phyloP scores from a whole-genome alignment of 2,113 vertebrate genomes.

The Brachyhypopomus gauderio region DNA sequence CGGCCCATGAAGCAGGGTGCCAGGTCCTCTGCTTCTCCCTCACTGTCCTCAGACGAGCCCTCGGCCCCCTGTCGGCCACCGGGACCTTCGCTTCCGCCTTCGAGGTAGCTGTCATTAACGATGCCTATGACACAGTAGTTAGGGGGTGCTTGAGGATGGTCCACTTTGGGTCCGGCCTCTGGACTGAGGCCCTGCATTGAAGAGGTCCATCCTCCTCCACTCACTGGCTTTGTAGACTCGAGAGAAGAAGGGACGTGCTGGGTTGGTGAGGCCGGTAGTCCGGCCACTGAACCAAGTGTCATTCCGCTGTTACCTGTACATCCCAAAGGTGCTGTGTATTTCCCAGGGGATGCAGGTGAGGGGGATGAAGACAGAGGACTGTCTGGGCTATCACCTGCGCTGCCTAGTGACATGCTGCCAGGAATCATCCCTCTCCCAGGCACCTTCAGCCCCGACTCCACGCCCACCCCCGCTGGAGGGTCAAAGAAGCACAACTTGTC shows the following conservation, averaged over 20 bases:
- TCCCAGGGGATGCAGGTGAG: conserved; percentile 70
- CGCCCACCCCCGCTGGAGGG: conserved; percentile 60
- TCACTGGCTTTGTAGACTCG: conserved; percentile 60
- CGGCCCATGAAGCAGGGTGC: conserved; percentile 71
- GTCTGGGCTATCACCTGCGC: conserved; percentile 71
- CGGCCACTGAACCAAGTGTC: conserved; percentile 63
- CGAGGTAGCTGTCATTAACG: conserved; percentile 59
- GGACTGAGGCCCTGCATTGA: conserved; percentile 61
- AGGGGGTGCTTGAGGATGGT: conserved; percentile 69
- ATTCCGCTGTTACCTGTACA: conserved; percentile 66
- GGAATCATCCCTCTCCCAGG: conserved; percentile 63
- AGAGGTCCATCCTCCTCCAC: conserved; percentile 74
- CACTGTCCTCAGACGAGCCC: conserved; percentile 67
- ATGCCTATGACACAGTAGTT: conserved; percentile 70
- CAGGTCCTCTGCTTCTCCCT: conserved; percentile 63
- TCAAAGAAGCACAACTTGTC: conserved; percentile 91
- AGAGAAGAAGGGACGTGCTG: conserved; percentile 38
- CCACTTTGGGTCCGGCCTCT: conserved; percentile 55
- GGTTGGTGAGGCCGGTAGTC: conserved; percentile 66
- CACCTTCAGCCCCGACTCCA: conserved; percentile 79
- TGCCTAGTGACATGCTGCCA: conserved; percentile 67
- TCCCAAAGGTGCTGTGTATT: conserved; percentile 60
- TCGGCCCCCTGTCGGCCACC: conserved; percentile 43
- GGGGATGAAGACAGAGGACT: conserved; percentile 72
- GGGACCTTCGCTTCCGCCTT: conserved; percentile 45